Base-by-base conservation (phyloP, 2,888 invertebrate genomes). In the Parnassius apollo region DNA sequence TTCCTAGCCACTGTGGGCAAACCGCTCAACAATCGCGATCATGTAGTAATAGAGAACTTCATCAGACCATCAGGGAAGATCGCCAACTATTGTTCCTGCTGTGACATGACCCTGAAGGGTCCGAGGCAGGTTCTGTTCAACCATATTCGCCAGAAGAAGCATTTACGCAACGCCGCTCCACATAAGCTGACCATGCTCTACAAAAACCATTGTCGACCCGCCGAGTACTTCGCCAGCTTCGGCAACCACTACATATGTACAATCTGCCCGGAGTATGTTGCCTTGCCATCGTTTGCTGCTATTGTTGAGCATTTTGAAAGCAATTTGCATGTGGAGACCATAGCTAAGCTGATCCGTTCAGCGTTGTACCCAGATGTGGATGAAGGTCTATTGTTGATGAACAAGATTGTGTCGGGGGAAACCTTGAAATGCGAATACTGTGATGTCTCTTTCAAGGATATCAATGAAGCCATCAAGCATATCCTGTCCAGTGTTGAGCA, bases 121-220 rank as follows among this genome's bases (percentile, higher is more conserved):
- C 91, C 91, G 0, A 72, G 91, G 4, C 91, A 91, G 69, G 88
- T 91, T 25, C 70, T 91, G 1, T 91, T 91, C 74, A 91, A 91
- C 57, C 91, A 91, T 56, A 88, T 91, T 4, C 86, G 91, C 1
- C 91, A 91, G 72, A 91, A 91, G 72, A 91, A 91, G 69, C 91
- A 91, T 73, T 68, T 91, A 54, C 74, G 91, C 7, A 91, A 91
- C 71, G 88, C 91, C 0, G 91, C 91, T 0, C 91, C 91, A 4
- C 73, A 81, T 7, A 91, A 91, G 60, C 74, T 91, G 0, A 69
- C 81, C 0, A 68, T 88, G 73, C 72, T 91, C 0, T 91, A 88
- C 69, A 88, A 82, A 49, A 91, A 91, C 62, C 80, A 85, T 22
- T 89, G 90, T 66, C 80, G 91, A 0, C 90, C 91, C 0, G 79